Evolutionary conservation across 2,797 vertebrate species (phyloP).

Genomic region (Pteropus rufus): DNA sequence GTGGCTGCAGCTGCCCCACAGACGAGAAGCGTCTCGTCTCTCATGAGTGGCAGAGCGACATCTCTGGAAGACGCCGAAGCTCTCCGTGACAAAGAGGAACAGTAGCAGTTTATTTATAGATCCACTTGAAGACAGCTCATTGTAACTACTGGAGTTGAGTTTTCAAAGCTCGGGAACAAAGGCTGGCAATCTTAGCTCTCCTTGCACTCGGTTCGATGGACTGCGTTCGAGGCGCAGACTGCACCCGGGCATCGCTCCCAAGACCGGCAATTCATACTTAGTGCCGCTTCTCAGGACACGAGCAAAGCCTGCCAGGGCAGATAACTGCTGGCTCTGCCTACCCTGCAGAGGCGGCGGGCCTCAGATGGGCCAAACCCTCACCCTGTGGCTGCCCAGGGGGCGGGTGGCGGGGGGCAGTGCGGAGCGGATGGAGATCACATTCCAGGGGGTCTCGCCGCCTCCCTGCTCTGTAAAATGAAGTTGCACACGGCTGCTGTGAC

Average conservation of each 20-base stretch:
- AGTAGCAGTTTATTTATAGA: slow-evolving; percentile 83
- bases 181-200: slow-evolving; percentile 71
- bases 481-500: neutral
- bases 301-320: neutral
- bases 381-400: neutral
- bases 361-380: neutral
- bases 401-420: no score
- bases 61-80: slow-evolving; percentile 74
- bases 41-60: slow-evolving; percentile 75
- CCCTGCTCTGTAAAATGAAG: slow-evolving; percentile 33
- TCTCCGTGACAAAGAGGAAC: slow-evolving; percentile 80
- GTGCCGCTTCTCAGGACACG: neutral
- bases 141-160: slow-evolving; percentile 74
- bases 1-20: slow-evolving; percentile 80
- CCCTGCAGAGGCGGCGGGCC: neutral
- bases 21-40: slow-evolving; percentile 75
- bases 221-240: neutral
- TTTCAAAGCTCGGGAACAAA: slow-evolving; percentile 66
- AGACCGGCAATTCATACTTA: slow-evolving; percentile 48
- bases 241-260: slow-evolving; percentile 30
- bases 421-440: neutral
- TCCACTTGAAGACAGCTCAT: slow-evolving; percentile 80
- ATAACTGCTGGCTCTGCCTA: neutral
- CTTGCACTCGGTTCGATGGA: slow-evolving; percentile 64
- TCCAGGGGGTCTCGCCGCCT: neutral